Evolutionary conservation across 1,140 invertebrate genomes (phyloP), one percentile per base, ranked within the genome.

Genomic region (Luehdorfia chinensis): DNA sequence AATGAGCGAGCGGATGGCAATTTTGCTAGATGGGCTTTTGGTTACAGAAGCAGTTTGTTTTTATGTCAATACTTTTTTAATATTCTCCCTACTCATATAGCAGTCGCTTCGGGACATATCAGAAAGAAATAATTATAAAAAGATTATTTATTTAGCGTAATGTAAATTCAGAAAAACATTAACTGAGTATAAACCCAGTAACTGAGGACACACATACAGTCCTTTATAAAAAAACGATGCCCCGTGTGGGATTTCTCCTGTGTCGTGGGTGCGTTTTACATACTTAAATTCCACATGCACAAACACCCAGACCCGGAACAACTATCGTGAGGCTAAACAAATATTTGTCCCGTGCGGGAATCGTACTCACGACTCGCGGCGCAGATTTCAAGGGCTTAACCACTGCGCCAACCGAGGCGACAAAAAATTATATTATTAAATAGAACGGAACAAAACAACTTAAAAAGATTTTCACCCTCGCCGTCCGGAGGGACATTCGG

Each of bases 1-100:
- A 83, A 85, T 85, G 81, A 85, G 78, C 56, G 52, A 65, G 69
- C 76, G 81, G 80, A 80, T 80, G 76, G 80, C 78, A 80, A 80
- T 84, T 83, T 80, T 55, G 57, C 71, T 76, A 74, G 76, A 81
- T 84, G 76, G 70, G 78, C 71, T 78, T 84, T 81, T 78, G 69
- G 80, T 79, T 79, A 79, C 68, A 57, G 48, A 59, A 41, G 49
- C 45, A 57, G 52, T 63, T 59, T 59, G 58, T 67, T 75, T 75
- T 80, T 71, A 77, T 53, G 60, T 47, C 64, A 60, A 76, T 69
- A 61, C 62, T 66, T 57, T 69, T 75, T 75, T 76, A 78, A 78
- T 76, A 73, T 63, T 47, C 39, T 43, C 11, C 15, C 7, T 30
- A 16, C 25, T 41, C 34, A 28, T 11, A 33, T 44, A 34, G 33